Base-by-base conservation (phyloP, 2,797 vertebrate species). In the Thamnophis elegans region DNA sequence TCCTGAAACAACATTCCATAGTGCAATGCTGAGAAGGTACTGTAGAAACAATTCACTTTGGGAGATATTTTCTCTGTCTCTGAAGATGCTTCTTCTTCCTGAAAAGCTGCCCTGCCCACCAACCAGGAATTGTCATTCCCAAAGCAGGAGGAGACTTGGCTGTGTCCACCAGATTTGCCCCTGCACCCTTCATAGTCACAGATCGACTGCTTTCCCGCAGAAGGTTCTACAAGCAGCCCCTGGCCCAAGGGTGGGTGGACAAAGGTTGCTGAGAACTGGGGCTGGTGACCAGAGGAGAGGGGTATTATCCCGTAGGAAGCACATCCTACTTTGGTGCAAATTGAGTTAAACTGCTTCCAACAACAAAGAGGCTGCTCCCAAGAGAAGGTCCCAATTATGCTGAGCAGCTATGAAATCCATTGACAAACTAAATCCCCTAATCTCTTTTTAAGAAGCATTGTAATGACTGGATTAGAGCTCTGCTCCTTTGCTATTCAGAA, bases 401-500 rank as follows among this genome's bases (percentile, higher is more conserved):
- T 60, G 7, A 4, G 1, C 59, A 54, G 60, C 1, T 9, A 0
- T 42, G 90, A 89, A 53, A 3, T 85, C 93, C 94, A 3, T n/a
- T 2, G 32, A 18, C 55, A 65, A 73, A 0, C 89, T 93, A 93
- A 51, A 0, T 42, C 26, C 92, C 59, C 42, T 89, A 91, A 92
- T 53, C 93, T 78, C 87, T 89, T 47, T 26, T 42, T 90, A 88
- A 94, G 87, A 82, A 10, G 89, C 94, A 16, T 18, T 5, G 59
- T 85, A 47, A 58, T 16, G 93, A 87, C 91, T 51, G 95, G 92
- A 93, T 95, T 95, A 95, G 54, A 65, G 0, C 0, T 85, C 89
- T 22, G 87, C 47, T 92, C 68, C 82, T 87, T 93, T 3, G 0
- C 60, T 65, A 1, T 14, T 91, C 90, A 0, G 86, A 92, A 68